phyloP scores from a whole-genome alignment of 2,113 vertebrate genomes.

The Phyllostomus hastatus region DNA sequence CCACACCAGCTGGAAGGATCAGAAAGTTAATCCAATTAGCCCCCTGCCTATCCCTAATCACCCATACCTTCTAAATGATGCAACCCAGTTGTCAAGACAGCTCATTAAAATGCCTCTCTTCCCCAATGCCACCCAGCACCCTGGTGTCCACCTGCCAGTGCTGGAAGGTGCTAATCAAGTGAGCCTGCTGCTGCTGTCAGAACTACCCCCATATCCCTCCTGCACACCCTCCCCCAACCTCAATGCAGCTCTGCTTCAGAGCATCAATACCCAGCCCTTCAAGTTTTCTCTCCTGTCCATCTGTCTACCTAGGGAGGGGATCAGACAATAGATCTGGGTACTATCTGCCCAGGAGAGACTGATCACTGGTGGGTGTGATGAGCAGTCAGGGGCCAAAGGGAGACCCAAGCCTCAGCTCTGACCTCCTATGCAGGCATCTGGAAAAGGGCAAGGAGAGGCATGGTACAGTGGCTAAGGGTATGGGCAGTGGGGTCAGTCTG shows the following conservation, averaged over 20 bases:
- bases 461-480: background rate
- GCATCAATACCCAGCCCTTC: background rate
- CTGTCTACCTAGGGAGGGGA: background rate
- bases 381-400: background rate
- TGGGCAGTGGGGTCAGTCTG: background rate
- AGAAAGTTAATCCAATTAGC: background rate
- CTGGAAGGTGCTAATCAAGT: conserved; percentile 16
- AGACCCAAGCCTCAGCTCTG: background rate
- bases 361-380: background rate
- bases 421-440: background rate
- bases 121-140: background rate
- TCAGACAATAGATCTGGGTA: background rate
- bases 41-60: background rate
- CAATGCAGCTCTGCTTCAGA: background rate
- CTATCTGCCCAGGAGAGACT: background rate
- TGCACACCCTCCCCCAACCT: background rate
- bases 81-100: conserved; percentile 16
- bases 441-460: background rate
- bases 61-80: conserved; percentile 40
- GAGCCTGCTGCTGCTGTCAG: background rate
- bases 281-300: background rate
- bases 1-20: background rate
- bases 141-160: background rate
- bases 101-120: background rate
- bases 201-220: background rate